phyloP scores from a whole-genome alignment of 2,797 vertebrate species.

The Emydoidea blandingii region DNA sequence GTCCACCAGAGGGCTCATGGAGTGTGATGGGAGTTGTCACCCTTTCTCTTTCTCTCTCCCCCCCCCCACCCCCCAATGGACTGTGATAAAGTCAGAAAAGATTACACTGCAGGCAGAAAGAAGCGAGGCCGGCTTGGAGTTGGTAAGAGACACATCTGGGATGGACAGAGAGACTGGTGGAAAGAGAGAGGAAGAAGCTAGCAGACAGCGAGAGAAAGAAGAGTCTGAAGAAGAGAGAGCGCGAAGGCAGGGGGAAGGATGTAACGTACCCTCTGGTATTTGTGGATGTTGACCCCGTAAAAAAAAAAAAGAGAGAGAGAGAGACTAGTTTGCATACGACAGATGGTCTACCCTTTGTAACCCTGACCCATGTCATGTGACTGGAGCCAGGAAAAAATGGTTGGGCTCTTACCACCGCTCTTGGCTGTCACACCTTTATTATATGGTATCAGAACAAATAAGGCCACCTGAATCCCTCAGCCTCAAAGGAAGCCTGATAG shows the following conservation, averaged over 20 bases:
- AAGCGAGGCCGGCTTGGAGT: neutral
- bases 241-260: neutral
- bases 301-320: no score
- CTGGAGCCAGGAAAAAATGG: neutral
- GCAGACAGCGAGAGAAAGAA: neutral
- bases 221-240: neutral
- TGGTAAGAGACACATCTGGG: neutral
- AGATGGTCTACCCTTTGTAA: neutral
- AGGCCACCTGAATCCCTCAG: neutral
- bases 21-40: neutral
- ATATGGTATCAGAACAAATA: neutral
- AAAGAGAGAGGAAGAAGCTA: neutral
- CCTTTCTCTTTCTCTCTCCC: neutral
- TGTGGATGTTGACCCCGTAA: neutral
- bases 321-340: neutral
- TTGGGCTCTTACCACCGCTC: neutral
- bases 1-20: neutral
- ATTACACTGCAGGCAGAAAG: neutral
- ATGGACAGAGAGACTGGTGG: neutral
- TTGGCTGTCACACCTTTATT: neutral
- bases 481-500: neutral
- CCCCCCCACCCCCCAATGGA: neutral
- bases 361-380: neutral
- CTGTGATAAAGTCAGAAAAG: conserved; percentile 18
- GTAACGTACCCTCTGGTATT: neutral